These are phyloP conservation scores for Bursaphelenchus mucronatus DNA, from an alignment of 1,140 invertebrate genomes.

Conservation along the genomic window DNA sequence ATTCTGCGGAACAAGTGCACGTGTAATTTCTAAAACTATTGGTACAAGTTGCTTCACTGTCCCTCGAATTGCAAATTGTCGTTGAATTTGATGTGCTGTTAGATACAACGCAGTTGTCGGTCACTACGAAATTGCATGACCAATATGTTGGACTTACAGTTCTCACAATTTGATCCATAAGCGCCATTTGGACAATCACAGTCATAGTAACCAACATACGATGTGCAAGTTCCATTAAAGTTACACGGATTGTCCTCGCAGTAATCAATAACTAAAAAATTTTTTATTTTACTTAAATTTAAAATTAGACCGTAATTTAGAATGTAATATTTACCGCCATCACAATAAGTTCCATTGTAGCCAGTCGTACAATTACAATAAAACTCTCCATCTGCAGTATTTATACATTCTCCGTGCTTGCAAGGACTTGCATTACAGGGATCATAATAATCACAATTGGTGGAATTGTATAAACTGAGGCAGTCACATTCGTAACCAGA, in stretches of 20 bases:
- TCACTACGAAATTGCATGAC: too few relatives aligned
- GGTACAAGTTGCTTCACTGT: constrained; percentile 2
- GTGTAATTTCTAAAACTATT: neutral
- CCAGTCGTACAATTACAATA: constrained; percentile 7
- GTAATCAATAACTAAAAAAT: constrained; percentile 5
- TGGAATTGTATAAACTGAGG: constrained; percentile 1
- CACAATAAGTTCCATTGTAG: constrained; percentile 7
- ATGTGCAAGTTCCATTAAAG: constrained; percentile 8
- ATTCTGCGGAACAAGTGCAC: constrained; percentile 4
- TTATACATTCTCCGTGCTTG: constrained; percentile 12
- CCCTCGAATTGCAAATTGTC: constrained; percentile 13
- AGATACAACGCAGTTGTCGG: too few relatives aligned
- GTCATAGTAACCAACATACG: constrained; percentile 7
- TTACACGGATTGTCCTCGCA: constrained; percentile 9
- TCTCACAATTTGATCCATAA: constrained; percentile 8
- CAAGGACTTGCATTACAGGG: constrained; percentile 14
- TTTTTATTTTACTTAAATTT: neutral
- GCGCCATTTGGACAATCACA: constrained; percentile 16
- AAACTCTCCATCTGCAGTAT: constrained; percentile 5
- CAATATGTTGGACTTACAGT: neutral
- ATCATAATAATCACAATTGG: constrained; percentile 7
- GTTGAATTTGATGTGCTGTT: neutral
- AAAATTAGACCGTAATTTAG: neutral
- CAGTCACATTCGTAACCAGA: constrained; percentile 17
- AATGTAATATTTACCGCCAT: neutral